Evolutionary conservation across 2,797 vertebrate genomes (phyloP).

Genomic region (Macroramphosus scolopax): DNA sequence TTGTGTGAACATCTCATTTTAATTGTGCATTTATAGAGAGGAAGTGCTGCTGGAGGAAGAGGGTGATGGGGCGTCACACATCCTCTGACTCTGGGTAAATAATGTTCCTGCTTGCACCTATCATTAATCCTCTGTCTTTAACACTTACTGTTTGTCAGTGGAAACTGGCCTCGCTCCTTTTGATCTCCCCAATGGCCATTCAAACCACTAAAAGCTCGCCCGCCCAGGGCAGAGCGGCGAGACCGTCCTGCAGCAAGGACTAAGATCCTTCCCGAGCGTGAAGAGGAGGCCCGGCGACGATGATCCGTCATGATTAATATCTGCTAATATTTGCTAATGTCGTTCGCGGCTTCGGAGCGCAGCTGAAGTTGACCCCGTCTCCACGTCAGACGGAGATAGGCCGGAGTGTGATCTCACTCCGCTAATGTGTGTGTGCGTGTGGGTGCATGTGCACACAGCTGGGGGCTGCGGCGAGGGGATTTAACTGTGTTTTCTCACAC

Average conservation of each 20-base stretch:
- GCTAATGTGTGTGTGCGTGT: constrained; percentile 37
- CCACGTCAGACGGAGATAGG: constrained; percentile 34
- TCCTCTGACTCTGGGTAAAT: constrained; percentile 69
- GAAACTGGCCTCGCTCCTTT: constrained; percentile 57
- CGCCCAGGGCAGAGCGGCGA: constrained; percentile 15
- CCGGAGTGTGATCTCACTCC: constrained; percentile 53
- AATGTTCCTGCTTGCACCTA: constrained; percentile 61
- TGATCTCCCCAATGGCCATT: constrained; percentile 54
- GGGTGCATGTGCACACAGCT: constrained; percentile 60
- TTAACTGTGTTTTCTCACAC: constrained; percentile 82
- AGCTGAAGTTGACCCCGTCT: constrained; percentile 20
- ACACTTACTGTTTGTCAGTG: constrained; percentile 71
- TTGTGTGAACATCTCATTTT: constrained; percentile 71
- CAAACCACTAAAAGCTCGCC: constrained; percentile 30
- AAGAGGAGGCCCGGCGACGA: background rate
- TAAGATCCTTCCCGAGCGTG: constrained; percentile 18
- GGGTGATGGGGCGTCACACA: constrained; percentile 62
- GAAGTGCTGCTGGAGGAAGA: constrained; percentile 63
- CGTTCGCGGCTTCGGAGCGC: constrained; percentile 37
- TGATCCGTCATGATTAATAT: constrained; percentile 46
- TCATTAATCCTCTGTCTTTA: constrained; percentile 68
- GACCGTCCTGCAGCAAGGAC: background rate
- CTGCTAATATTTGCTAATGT: constrained; percentile 64
- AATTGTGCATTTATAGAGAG: constrained; percentile 76
- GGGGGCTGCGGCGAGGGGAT: constrained; percentile 55